Percentiles rank a stretch among this genome's conserved stretches.
Conservation (phyloP, 2,888 invertebrate genomes). For the Ennomos erosarius region DNA sequence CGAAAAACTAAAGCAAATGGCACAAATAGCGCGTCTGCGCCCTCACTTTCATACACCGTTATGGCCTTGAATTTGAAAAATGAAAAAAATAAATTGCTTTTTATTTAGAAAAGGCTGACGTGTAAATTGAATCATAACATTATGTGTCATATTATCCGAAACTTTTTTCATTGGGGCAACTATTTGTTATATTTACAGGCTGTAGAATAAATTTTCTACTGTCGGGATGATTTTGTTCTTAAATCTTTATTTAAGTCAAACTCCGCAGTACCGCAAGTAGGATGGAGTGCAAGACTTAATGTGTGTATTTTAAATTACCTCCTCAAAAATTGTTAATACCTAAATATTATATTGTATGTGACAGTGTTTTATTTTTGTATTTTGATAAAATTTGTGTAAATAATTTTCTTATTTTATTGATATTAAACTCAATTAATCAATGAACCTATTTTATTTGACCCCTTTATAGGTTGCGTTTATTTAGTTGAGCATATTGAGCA, state of each 20-base stretch:
- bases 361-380: constrained; percentile 85
- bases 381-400: constrained; percentile 85
- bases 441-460: constrained; percentile 29
- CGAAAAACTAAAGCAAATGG: too few species aligned
- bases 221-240: constrained; percentile 4
- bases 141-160: too few species aligned
- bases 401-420: constrained; percentile 85
- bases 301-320: constrained; percentile 47
- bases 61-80: too few species aligned
- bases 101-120: too few species aligned
- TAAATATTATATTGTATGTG: constrained; percentile 61
- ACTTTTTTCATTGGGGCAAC: too few species aligned
- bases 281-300: constrained; percentile 51
- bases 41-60: too few species aligned
- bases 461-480: background rate
- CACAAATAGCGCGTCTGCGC: too few species aligned
- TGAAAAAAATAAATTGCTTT: too few species aligned
- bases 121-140: too few species aligned
- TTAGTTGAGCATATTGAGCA: too few species aligned
- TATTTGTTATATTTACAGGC: constrained; percentile 9
- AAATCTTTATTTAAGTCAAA: constrained; percentile 1
- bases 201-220: background rate
- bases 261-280: constrained; percentile 46
- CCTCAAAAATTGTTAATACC: constrained; percentile 69
- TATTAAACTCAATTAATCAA: constrained; percentile 85